phyloP scores from a whole-genome alignment of 2,888 invertebrate genomes.

The Ectemnius continuus region DNA sequence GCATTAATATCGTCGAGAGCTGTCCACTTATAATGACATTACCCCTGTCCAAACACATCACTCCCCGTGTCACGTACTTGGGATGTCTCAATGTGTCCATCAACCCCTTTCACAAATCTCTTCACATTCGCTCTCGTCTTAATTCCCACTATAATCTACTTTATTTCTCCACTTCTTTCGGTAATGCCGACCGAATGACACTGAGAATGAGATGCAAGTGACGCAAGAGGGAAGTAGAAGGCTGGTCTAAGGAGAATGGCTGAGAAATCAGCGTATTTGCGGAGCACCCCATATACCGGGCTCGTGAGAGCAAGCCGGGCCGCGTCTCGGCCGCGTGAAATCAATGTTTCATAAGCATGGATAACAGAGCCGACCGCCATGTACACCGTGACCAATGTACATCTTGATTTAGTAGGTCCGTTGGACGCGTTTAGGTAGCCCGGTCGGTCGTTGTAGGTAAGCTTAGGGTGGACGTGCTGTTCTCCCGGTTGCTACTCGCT shows the following conservation, averaged over 20 bases:
- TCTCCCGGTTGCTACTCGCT: slow-evolving; percentile 55
- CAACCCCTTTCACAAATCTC: too few relatives aligned
- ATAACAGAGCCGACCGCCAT: slow-evolving; percentile 73
- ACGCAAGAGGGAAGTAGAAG: too few relatives aligned
- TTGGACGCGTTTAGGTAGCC: slow-evolving; percentile 69
- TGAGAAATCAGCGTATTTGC: slow-evolving; percentile 19
- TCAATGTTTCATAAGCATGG: slow-evolving; percentile 78
- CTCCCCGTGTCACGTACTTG: neutral
- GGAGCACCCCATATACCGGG: slow-evolving; percentile 64
- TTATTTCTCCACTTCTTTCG: neutral
- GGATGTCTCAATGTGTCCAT: too few relatives aligned
- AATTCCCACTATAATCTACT: neutral
- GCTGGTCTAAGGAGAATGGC: neutral
- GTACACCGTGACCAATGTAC: slow-evolving; percentile 77
- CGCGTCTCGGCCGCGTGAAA: slow-evolving; percentile 76
- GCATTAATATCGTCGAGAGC: slow-evolving; percentile 10
- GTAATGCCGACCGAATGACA: neutral
- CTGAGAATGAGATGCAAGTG: too few relatives aligned
- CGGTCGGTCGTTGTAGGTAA: slow-evolving; percentile 63
- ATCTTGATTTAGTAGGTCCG: slow-evolving; percentile 77
- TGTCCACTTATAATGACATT: too few relatives aligned
- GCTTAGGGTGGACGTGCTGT: slow-evolving; percentile 60
- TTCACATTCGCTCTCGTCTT: too few relatives aligned
- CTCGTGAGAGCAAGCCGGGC: slow-evolving; percentile 64
- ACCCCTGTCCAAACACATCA: neutral